Base-by-base conservation (phyloP, 2,113 vertebrate species). In the Tricholaema leucomelas region DNA sequence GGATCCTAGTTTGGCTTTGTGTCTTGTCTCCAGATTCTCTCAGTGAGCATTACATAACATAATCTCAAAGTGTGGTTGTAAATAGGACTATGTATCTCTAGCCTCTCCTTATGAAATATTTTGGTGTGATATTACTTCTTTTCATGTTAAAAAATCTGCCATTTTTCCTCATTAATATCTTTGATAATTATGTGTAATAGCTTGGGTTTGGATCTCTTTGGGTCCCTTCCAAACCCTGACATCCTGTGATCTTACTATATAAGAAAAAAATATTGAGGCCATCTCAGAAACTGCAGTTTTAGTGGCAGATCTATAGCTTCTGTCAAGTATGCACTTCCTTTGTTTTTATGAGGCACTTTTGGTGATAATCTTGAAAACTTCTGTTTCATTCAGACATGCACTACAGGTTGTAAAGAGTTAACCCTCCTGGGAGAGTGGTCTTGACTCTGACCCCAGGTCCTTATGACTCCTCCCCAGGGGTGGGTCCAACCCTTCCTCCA, bases 291-390 rank as follows among this genome's bases (percentile, higher is more conserved):
- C 19, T 67, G 75, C 28, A 81, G 18, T 36, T 46, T 86, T 74
- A 91, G 24, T 56, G 79, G 31, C 44, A 81, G 60, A 85, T 82
- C 23, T 66, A 64, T 42, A 72, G 28, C 16, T 88, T 90, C 30
- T 87, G 25, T 36, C 42, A 63, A 70, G 15, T 82, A 76, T 84
- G 59, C 15, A 24, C 27, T 75, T 80, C 40, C 33, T 55, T 81
- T 73, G 74, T 91, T 54, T 88, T 89, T 91, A 90, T 81, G 77
- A 44, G 35, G 18, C 87, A 30, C 65, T 90, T 86, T 95, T 85
- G 59, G 30, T 80, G 59, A 73, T 82, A 82, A 94, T 65, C 42
- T 87, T 95, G 84, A 87, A 95, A 94, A 93, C 91, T 90, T 86
- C 28, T 71, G 23, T 89, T 96, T 96, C 28, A 18, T 38, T 71